Evolutionary conservation across 2,888 invertebrate species (phyloP), one percentile per base, ranked within the genome.

Genomic region (Yponomeuta malinellus): DNA sequence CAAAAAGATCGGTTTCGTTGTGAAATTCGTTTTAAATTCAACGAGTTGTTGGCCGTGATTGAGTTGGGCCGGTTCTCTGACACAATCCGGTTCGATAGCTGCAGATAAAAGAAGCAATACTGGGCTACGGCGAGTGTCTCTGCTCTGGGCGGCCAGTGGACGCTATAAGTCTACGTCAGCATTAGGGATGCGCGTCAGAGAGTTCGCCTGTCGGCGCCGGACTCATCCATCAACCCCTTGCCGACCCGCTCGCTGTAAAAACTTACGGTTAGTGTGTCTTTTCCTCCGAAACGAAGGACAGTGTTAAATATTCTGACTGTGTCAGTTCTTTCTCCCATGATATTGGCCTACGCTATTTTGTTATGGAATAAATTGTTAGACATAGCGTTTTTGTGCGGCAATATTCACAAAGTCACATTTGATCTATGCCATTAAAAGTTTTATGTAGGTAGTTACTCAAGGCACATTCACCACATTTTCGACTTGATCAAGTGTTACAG

Each of bases 191-290:
- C 82, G 78, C 82, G 86, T 85, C 87, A 82, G 82, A 82, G 76
- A 77, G 79, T 79, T 79, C 78, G 80, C 77, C 79, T 85, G 87
- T 85, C 86, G 81, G 81, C 52, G 15, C 75, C 80, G 76, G 77
- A 75, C 84, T 85, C 87, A 88, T 88, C 86, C 81, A 88, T 89
- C 88, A 88, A 85, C 85, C 86, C 81, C 52, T 85, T 83, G 79
- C 76, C 78, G 75, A 76, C 77, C 78, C 77, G 73, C 70, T 23
- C 12, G 65, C 29, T 65, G 12, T 33, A 29, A 65, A 29, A 65
- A 65, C 65, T 65, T 65, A 65, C 65, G 29, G 29, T 12, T 65
- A 59, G 12, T 59, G 2, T 52, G 4, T 59, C 12, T 59, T 59
- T 59, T 59, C 52, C 15, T 59, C 15, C 15, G 3, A 59, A 59